Percentiles rank a stretch among this genome's conserved stretches.
Evolutionary conservation across 2,113 vertebrate species (phyloP).

Genomic region (Xyrauchen texanus): DNA sequence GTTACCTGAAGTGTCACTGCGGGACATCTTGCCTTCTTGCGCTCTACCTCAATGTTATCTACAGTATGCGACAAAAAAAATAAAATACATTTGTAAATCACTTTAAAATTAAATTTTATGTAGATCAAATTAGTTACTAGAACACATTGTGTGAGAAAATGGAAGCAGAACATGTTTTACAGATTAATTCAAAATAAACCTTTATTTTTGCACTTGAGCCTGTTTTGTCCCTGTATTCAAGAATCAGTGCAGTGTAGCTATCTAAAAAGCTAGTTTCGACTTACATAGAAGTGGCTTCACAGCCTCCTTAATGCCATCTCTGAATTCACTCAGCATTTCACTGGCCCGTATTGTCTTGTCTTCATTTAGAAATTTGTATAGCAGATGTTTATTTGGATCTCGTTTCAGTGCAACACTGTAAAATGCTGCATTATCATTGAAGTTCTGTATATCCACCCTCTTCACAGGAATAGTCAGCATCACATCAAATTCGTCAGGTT

Average conservation of each 20-base stretch:
- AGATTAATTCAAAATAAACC: too few species aligned
- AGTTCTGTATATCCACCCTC: slow-evolving; percentile 44
- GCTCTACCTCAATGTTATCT: slow-evolving; percentile 58
- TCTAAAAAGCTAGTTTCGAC: slow-evolving; percentile 5
- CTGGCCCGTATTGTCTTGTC: slow-evolving; percentile 47
- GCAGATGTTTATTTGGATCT: neutral
- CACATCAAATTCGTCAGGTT: slow-evolving; percentile 71
- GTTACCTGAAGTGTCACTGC: slow-evolving; percentile 80
- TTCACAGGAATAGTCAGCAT: slow-evolving; percentile 63
- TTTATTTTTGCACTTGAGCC: too few species aligned
- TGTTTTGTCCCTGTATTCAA: neutral
- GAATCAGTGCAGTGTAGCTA: neutral
- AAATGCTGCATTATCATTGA: slow-evolving; percentile 58
- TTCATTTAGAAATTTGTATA: slow-evolving; percentile 51
- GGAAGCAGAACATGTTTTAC: too few species aligned
- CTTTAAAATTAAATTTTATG: too few species aligned
- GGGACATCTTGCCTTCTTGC: slow-evolving; percentile 74
- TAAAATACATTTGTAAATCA: too few species aligned
- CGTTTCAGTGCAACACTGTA: slow-evolving; percentile 66
- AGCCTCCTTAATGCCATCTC: slow-evolving; percentile 57
- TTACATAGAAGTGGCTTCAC: slow-evolving; percentile 22
- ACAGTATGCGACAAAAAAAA: neutral
- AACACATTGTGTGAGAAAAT: too few species aligned
- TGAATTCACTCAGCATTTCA: slow-evolving; percentile 65
- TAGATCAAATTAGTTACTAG: too few species aligned